A percentile compares a stretch with the other conserved stretches of the same genome.
These are phyloP conservation scores for Exephanes ischioxanthus DNA, from an alignment of 2,888 invertebrate genomes.

Conservation along the genomic window DNA sequence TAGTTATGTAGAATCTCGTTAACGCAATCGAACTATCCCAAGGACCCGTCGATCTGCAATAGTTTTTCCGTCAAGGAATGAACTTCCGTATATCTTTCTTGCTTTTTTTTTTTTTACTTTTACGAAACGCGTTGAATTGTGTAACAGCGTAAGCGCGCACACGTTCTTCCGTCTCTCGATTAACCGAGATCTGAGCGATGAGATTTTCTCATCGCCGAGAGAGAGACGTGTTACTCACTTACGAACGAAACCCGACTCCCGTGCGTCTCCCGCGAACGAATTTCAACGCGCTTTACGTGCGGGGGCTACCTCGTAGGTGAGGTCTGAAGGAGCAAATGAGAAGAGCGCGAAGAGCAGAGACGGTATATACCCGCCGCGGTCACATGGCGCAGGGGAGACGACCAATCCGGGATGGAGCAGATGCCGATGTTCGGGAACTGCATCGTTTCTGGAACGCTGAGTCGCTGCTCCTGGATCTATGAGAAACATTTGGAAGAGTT, in stretches of 20 bases:
- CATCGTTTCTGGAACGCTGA: constrained; percentile 6
- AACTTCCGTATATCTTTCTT: neutral
- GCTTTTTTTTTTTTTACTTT: neutral
- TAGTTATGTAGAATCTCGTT: neutral
- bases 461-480: constrained; percentile 1
- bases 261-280: constrained; percentile 9
- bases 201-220: constrained; percentile 17
- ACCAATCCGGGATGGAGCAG: constrained; percentile 59
- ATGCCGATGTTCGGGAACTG: neutral
- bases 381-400: constrained; percentile 59
- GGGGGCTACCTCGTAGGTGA: constrained; percentile 57
- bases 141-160: constrained; percentile 15
- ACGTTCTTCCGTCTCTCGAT: neutral
- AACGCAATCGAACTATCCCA: constrained; percentile 9
- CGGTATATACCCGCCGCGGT: constrained; percentile 68
- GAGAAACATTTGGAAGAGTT: neutral
- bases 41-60: neutral
- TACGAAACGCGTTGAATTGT: neutral
- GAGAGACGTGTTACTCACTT: constrained; percentile 19
- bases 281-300: constrained; percentile 15
- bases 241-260: constrained; percentile 30
- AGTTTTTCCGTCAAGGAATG: neutral
- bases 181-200: neutral
- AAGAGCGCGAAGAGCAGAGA: constrained; percentile 42
- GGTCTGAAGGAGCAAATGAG: constrained; percentile 64